Base-by-base conservation (phyloP, 1,140 invertebrate genomes). In the Diuraphis noxia region DNA sequence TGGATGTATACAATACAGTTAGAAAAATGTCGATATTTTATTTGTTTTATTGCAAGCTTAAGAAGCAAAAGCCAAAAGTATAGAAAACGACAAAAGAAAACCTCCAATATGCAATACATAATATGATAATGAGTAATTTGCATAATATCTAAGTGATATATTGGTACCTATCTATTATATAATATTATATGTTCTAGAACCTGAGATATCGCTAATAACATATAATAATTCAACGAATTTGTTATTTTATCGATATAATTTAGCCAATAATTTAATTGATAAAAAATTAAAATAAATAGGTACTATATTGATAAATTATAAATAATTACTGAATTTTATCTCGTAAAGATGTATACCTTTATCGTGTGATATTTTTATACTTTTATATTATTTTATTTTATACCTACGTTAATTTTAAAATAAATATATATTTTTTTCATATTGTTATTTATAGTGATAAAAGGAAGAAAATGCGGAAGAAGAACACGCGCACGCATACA, bases 271-370 rank as follows among this genome's bases (percentile, higher is more conserved):
- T 46, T 85, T 21, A n/a, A 85, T 21, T 34, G 41, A 85, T 46
- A 85, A 85, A 85, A 46, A 46, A 34, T 46, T 38, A 46, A 46
- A 85, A 85, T 43, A 84, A 84, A 84, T 82, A 82, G n/a, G n/a
- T n/a, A n/a, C n/a, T n/a, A 38, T 25, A 9, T 30, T 36, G 79
- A 85, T 46, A 86, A 86, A 86, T 49, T 34, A n/a, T 49, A 86
- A 49, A 49, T 86, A 86, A 49, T 49, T 49, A n/a, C 43, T 9
- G 43, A 49, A 40, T 49, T 34, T 34, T 86, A 86, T 86, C 84
- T 82, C 10, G 43, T 34, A 49, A 19, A 34, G 7, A 43, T 82
- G 40, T 25, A 36, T 82, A 82, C 25, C 13, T 82, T 41, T 82
- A 82, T 82, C 84, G 84, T 36, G 21, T 4, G 84, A 86, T 43